These are phyloP conservation scores for Spisula solida DNA, from an alignment of 2,888 invertebrate genomes.

Conservation along the genomic window DNA sequence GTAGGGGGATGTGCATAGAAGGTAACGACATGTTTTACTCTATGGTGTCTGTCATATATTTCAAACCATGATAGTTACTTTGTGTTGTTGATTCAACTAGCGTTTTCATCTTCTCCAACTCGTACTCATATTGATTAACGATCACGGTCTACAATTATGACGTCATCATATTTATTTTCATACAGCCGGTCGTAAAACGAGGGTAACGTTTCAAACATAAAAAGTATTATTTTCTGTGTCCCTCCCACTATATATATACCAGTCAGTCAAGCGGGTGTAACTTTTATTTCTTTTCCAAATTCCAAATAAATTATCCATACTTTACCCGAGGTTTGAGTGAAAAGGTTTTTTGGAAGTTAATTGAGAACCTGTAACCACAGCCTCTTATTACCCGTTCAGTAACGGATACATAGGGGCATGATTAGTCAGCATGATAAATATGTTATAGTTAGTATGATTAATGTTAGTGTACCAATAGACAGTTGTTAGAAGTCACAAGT, in stretches of 20 bases:
- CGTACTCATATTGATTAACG: neutral
- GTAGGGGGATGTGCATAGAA: neutral
- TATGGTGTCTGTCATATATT: neutral
- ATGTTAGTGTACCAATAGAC: neutral
- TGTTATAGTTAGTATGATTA: neutral
- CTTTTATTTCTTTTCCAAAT: slow-evolving; percentile 29
- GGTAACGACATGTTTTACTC: neutral
- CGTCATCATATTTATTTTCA: neutral
- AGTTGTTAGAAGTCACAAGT: neutral
- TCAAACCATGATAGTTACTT: neutral
- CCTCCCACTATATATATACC: neutral
- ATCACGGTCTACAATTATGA: neutral
- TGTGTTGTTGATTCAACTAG: neutral
- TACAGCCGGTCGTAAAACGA: neutral
- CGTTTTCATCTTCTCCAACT: neutral
- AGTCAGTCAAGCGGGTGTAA: neutral
- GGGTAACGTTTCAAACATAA: neutral
- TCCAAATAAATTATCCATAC: slow-evolving; percentile 24
- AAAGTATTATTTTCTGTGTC: neutral
- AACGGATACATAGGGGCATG: neutral
- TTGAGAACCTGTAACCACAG: neutral
- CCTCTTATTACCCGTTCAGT: neutral
- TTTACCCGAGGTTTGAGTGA: neutral
- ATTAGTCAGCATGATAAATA: neutral
- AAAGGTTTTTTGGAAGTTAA: neutral